Percentiles rank a stretch among this genome's conserved stretches.
Evolutionary conservation across 2,797 vertebrate species (phyloP).

Genomic region (Clamator glandarius): DNA sequence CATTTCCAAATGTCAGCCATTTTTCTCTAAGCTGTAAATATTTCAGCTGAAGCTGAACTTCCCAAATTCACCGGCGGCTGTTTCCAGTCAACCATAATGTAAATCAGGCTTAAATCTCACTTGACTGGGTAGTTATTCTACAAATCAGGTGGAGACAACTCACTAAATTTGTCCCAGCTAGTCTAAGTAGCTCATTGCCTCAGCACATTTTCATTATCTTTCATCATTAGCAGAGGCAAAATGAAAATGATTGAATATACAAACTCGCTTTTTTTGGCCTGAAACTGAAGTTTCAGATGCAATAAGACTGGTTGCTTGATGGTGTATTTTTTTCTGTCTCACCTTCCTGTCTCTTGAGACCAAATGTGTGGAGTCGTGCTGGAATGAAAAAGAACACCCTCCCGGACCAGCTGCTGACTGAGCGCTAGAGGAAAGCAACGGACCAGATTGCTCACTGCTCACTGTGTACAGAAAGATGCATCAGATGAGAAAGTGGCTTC

Average conservation of each 20-base stretch:
- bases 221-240: not conserved
- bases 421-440: not conserved
- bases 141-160: not conserved
- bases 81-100: not conserved
- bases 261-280: not conserved
- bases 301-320: not conserved
- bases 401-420: not conserved
- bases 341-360: not conserved
- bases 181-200: not conserved
- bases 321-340: not conserved
- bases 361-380: not conserved
- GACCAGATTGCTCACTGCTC: not conserved
- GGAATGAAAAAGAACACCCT: not conserved
- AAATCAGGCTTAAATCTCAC: not conserved
- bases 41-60: slow-evolving; percentile 25
- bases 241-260: not conserved
- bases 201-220: not conserved
- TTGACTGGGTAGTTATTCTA: not conserved
- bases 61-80: not conserved
- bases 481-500: not conserved
- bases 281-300: not conserved
- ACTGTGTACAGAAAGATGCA: not conserved
- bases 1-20: slow-evolving; percentile 23
- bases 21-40: slow-evolving; percentile 30
- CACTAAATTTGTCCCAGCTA: not conserved